Evolutionary conservation across 2,888 invertebrate species (phyloP), one percentile per base, ranked within the genome.

Genomic region (Eupithecia exiguata): DNA sequence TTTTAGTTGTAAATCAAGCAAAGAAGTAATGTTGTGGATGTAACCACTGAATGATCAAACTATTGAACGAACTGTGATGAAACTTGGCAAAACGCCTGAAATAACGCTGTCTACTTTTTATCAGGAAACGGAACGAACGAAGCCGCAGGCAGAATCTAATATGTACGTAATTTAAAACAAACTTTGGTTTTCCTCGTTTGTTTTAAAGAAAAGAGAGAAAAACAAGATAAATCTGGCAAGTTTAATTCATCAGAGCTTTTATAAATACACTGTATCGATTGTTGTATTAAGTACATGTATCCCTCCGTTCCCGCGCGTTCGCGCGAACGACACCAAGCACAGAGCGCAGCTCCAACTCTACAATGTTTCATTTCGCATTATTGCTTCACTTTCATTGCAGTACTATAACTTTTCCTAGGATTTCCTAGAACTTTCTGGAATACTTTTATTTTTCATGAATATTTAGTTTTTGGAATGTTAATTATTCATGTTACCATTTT

Each of bases 331-430:
- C 10, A 12, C 58, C 25, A 5, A 58, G 1, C n/a, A 38, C 36
- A 62, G 30, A n/a, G 38, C 65, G 65, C 40, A 14, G 40, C 25
- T 66, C 63, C 40, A 21, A 25, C 40, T 69, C 30, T 43, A 30
- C 0, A 68, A 68, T 53, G 43, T 70, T 68, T 70, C 62, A 74
- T 68, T 68, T 49, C 68, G 36, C 66, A 62, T 40, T 30, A 68
- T 53, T 68, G 69, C 68, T 62, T 49, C 35, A 43, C 30, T 68
- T 68, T 68, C 65, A 46, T 38, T 66, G 71, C 74, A 62, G 66
- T 40, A 69, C 66, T 36, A 67, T 74, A 72, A 71, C 49, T 74
- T 62, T 46, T 71, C 49, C 36, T 46, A 10, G 63, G 38, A 38
- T 40, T 68, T 43, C 43, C n/a, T 65, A 67, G 65, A 67, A 69